Evolutionary conservation across 2,888 invertebrate species (phyloP).

Genomic region (Apodemia zela): DNA sequence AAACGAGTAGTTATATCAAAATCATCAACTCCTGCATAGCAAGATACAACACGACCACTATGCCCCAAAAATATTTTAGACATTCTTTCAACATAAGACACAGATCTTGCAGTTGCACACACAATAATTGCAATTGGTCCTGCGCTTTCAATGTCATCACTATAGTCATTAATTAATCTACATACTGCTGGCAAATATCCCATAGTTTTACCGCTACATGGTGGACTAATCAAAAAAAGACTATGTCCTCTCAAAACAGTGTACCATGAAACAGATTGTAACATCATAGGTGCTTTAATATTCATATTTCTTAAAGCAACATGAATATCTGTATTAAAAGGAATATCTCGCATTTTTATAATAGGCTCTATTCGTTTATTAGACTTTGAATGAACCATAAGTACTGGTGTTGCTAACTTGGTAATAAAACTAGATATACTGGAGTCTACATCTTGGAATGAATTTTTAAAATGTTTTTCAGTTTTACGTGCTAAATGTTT

Average conservation of each 20-base stretch:
- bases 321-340: conserved; percentile 54
- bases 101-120: conserved; percentile 81
- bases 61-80: conserved; percentile 61
- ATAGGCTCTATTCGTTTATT: conserved; percentile 50
- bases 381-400: conserved; percentile 67
- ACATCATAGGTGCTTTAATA: conserved; percentile 62
- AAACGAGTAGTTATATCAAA: conserved; percentile 61
- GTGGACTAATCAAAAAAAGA: conserved; percentile 82
- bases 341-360: conserved; percentile 48
- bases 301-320: conserved; percentile 49
- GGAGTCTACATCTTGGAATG: conserved; percentile 58
- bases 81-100: conserved; percentile 61
- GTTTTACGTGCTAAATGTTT: conserved; percentile 18
- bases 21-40: conserved; percentile 64
- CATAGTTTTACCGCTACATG: conserved; percentile 84
- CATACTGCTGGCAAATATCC: conserved; percentile 85
- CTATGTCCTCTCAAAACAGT: conserved; percentile 83
- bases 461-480: conserved; percentile 50
- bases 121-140: conserved; percentile 85
- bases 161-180: conserved; percentile 75
- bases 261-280: conserved; percentile 87
- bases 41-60: conserved; percentile 53
- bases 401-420: conserved; percentile 55
- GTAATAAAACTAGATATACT: conserved; percentile 64
- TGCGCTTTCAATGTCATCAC: conserved; percentile 50